phyloP scores from a whole-genome alignment of 2,888 invertebrate species.

The Petrolisthes cinctipes region DNA sequence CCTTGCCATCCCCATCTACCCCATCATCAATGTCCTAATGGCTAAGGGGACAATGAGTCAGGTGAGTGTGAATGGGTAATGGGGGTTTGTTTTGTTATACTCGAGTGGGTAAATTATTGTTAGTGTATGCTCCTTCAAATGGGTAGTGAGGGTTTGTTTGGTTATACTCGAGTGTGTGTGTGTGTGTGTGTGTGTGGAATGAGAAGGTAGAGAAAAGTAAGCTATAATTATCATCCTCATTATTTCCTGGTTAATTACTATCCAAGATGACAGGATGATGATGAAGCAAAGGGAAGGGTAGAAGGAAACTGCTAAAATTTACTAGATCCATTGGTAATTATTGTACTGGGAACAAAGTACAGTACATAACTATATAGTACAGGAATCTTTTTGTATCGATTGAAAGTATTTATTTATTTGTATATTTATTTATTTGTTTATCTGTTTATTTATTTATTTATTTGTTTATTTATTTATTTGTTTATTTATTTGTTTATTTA shows the following conservation, averaged over 20 bases:
- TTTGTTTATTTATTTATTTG: no score
- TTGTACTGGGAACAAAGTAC: neutral
- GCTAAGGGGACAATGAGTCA: conserved; percentile 18
- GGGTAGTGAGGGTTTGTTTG: neutral
- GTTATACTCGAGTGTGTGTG: neutral
- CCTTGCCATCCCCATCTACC: conserved; percentile 30
- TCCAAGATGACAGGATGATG: neutral
- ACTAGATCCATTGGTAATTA: neutral
- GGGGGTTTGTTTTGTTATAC: no score
- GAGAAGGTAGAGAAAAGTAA: conserved; percentile 12
- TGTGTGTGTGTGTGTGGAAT: conserved; percentile 13
- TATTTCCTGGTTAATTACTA: no score
- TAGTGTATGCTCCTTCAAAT: no score
- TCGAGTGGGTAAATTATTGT: no score
- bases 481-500: no score
- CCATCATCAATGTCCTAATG: conserved; percentile 15
- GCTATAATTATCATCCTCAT: no score
- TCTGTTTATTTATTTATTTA: no score
- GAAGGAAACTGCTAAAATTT: neutral
- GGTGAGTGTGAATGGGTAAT: conserved; percentile 7
- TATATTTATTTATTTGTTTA: no score
- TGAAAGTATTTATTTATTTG: no score
- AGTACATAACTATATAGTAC: no score
- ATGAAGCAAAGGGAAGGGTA: neutral
- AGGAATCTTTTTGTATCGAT: no score